phyloP scores from a whole-genome alignment of 2,113 vertebrate genomes.

The Oryzias woworae region DNA sequence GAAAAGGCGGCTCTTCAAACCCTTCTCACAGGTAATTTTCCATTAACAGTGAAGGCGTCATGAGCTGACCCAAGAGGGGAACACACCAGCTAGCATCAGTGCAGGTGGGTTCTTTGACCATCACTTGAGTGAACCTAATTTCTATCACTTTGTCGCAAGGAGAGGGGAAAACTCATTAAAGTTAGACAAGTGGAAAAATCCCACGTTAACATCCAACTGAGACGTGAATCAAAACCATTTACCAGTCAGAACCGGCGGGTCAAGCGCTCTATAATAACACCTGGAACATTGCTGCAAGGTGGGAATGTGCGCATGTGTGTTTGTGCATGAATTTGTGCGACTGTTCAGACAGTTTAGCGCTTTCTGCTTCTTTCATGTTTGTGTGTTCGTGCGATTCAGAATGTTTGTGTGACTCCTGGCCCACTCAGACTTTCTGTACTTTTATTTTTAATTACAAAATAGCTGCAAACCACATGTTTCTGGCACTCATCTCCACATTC shows the following conservation, averaged over 20 bases:
- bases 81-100: neutral
- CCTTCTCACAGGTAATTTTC: conserved; percentile 30
- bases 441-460: conserved; percentile 11
- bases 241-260: conserved; percentile 19
- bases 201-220: too few species aligned
- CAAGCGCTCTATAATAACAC: conserved; percentile 67
- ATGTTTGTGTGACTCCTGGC: conserved; percentile 13
- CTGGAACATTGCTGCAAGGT: conserved; percentile 53
- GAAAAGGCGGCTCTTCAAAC: conserved; percentile 12
- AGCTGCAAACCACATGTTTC: conserved; percentile 7
- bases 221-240: too few species aligned
- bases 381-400: conserved; percentile 26
- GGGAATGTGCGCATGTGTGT: neutral
- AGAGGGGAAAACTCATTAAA: conserved; percentile 66
- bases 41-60: conserved; percentile 22
- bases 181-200: conserved; percentile 63
- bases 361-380: conserved; percentile 11
- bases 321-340: conserved; percentile 14
- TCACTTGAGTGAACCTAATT: conserved; percentile 8
- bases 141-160: conserved; percentile 36
- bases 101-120: too few species aligned
- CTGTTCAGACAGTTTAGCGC: conserved; percentile 22
- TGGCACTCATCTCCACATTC: conserved; percentile 3
- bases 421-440: conserved; percentile 5
- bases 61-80: conserved; percentile 8